Evolutionary conservation across 2,797 vertebrate species (phyloP), one percentile per base, ranked within the genome.

Genomic region (Danio albolineatus): DNA sequence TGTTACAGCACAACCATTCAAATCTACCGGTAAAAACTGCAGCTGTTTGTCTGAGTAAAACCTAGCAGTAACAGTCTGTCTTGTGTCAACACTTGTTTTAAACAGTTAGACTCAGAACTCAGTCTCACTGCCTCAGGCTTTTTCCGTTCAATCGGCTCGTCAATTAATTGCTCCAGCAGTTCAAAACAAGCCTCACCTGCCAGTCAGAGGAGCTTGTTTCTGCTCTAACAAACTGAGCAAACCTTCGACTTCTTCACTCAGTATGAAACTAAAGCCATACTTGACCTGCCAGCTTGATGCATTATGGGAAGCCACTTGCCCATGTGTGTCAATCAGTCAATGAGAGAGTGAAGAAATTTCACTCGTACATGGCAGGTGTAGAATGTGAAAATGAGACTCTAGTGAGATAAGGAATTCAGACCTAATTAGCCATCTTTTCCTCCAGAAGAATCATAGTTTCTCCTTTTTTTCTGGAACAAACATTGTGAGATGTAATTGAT

Each of bases 241-340:
- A 43, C 38, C 49, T 82, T 82, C 76, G 38, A 86, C 80, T 87
- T 88, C 87, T 88, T 84, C 84, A 82, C 76, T 84, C 82, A 59
- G 65, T 86, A 84, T 75, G 86, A 90, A 91, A 86, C 84, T 28
- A 19, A 62, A 72, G 80, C 74, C 82, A 85, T 88, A 88, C 85
- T 88, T 88, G 86, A 86, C 86, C 85, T 92, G 90, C 92, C 91
- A 92, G 86, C 85, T 80, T 86, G 83, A 81, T 66, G 88, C 88
- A 85, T 90, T 91, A 90, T 90, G 91, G 89, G 89, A 67, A 86
- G 80, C 71, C 80, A 78, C 87, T 87, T 73, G 85, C 81, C 89
- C 89, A 90, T 87, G 90, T 59, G 41, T 89, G 91, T 93, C 92
- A 94, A 88, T 92, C 92, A 91, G 88, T 89, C 85, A 83, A 83